Evolutionary conservation across 2,888 invertebrate genomes (phyloP), one percentile per base, ranked within the genome.

Genomic region (Acrobeloides nanus): DNA sequence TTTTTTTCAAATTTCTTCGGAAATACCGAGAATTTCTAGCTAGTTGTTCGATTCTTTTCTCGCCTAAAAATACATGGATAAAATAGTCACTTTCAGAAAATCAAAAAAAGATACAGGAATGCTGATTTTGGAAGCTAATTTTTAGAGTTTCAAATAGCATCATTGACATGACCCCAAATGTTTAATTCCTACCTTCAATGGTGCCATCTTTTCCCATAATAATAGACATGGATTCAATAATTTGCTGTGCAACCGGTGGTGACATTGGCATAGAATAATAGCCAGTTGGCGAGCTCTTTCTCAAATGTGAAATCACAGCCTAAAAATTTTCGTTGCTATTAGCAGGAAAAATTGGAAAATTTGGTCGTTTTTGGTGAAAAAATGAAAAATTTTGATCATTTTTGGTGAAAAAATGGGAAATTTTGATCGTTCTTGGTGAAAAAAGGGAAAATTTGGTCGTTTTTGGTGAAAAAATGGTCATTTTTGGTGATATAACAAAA

Each of bases 241-340:
- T 85, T 80, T 93, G 93, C 74, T 87, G 86, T 15, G 84, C 85
- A 35, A 93, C 82, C 6, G 89, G 85, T 45, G 93, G 85, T 32
- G 92, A 82, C 64, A 77, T 64, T 72, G 68, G 62, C 17, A 61
- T 45, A 1, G 64, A 57, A 40, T 72, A 72, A 53, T 52, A 64
- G 15, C 87, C 77, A 86, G 87, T 63, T 10, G 68, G 63, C 57
- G 90, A 89, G 62, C 83, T 76, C 41, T 81, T 80, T 60, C 87
- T 81, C 59, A 97, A 76, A 75, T 84, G 83, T 67, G 82, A 78
- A 56, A 92, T 83, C 45, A 92, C 76, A 68, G 80, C 78, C 83
- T 84, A 75, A 24, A 79, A 77, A 35, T 41, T 4, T 3, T 21
- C n/a, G 10, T 3, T n/a, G 15, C 1, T 17, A 4, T 8, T 21